Percentiles rank a stretch among this genome's conserved stretches.
Conservation (phyloP, 2,113 vertebrate species). For the Theropithecus gelada region DNA sequence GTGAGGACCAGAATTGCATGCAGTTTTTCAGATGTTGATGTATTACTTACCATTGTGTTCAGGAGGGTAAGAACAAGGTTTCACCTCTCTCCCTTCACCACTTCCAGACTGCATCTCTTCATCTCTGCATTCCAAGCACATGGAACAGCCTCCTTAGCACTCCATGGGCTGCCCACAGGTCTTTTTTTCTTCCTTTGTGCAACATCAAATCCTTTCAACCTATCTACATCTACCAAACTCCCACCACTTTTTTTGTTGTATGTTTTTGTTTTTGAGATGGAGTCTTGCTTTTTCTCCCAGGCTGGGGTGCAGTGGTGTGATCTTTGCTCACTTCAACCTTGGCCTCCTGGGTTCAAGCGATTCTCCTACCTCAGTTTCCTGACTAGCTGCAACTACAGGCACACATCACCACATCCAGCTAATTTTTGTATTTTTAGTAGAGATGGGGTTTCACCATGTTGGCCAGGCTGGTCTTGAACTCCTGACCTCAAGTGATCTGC, state of each 20-base stretch:
- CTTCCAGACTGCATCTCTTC: not conserved
- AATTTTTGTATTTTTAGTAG: too few relatives aligned
- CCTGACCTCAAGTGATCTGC: too few relatives aligned
- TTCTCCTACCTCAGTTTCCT: too few relatives aligned
- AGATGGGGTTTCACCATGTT: too few relatives aligned
- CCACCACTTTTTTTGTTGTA: not conserved
- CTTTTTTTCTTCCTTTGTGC: not conserved
- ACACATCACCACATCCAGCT: too few relatives aligned
- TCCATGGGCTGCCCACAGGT: not conserved
- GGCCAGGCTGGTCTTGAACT: too few relatives aligned
- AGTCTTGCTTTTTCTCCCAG: too few relatives aligned
- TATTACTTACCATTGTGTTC: not conserved
- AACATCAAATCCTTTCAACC: not conserved
- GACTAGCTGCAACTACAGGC: too few relatives aligned
- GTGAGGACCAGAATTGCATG: not conserved
- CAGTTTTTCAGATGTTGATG: not conserved
- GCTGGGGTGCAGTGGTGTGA: too few relatives aligned
- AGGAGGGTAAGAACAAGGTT: not conserved
- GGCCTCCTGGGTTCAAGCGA: too few relatives aligned
- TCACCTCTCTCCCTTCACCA: not conserved
- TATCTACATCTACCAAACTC: not conserved
- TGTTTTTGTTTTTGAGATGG: too few relatives aligned
- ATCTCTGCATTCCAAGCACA: not conserved
- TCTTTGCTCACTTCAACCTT: too few relatives aligned
- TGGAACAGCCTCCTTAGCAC: not conserved